These are phyloP conservation scores for Drosophila imparisetae DNA, from an alignment of 2,888 invertebrate species.

Conservation along the genomic window DNA sequence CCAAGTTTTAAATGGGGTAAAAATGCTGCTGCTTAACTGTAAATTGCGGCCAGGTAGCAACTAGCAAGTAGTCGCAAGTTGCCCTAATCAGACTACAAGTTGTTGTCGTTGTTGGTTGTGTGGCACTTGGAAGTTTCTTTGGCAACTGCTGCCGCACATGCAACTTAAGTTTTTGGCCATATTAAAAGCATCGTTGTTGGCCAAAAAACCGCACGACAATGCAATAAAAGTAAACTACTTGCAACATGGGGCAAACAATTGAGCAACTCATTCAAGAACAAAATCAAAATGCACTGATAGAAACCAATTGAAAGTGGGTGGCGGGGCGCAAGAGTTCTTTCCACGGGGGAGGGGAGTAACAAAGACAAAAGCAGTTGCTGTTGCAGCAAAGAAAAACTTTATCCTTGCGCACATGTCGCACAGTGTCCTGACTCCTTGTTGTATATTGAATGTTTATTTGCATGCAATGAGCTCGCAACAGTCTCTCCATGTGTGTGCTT, in stretches of 20 bases:
- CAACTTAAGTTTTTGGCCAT: slow-evolving; percentile 29
- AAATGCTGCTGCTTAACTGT: slow-evolving; percentile 12
- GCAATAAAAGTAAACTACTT: slow-evolving; percentile 71
- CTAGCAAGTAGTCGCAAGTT: slow-evolving; percentile 2
- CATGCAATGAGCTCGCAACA: slow-evolving; percentile 56
- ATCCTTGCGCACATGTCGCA: slow-evolving; percentile 60
- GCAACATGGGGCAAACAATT: slow-evolving; percentile 73
- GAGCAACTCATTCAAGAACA: slow-evolving; percentile 74
- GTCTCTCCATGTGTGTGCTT: slow-evolving; percentile 1
- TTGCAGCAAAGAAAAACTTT: slow-evolving; percentile 47
- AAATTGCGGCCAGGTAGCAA: slow-evolving; percentile 33
- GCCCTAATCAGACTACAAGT: slow-evolving; percentile 23
- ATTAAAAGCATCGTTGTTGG: slow-evolving; percentile 61
- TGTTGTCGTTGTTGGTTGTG: background rate
- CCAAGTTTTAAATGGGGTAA: slow-evolving; percentile 15
- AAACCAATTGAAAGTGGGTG: slow-evolving; percentile 63
- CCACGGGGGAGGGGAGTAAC: too few relatives aligned
- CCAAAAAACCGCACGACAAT: slow-evolving; percentile 69
- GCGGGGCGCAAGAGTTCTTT: background rate
- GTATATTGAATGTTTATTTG: slow-evolving; percentile 78
- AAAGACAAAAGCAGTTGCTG: slow-evolving; percentile 23
- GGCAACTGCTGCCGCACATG: slow-evolving; percentile 26
- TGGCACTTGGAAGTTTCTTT: slow-evolving; percentile 37
- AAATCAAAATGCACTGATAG: slow-evolving; percentile 79
- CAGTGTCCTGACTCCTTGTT: slow-evolving; percentile 25